phyloP scores from a whole-genome alignment of 1,140 invertebrate genomes.

The Aleiodes sp. region DNA sequence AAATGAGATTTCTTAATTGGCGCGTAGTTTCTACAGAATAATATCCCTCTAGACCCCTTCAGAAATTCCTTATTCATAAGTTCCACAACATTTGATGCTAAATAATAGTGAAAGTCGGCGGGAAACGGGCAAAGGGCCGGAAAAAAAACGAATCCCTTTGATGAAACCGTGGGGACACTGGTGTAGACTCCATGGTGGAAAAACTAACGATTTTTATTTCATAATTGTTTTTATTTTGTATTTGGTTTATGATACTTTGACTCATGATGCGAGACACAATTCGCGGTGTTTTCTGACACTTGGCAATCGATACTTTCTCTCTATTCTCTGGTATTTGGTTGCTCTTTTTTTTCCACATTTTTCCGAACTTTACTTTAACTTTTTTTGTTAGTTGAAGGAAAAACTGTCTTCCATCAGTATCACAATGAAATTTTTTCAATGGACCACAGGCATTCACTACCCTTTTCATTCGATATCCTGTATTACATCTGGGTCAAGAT shows the following conservation, averaged over 20 bases:
- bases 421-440: background rate
- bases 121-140: too few relatives aligned
- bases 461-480: background rate
- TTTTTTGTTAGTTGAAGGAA: background rate
- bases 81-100: too few relatives aligned
- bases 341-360: background rate
- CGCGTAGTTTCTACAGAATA: too few relatives aligned
- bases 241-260: background rate
- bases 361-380: background rate
- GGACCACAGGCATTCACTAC: background rate
- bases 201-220: background rate
- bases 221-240: background rate
- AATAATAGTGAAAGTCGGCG: too few relatives aligned
- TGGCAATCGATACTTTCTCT: background rate
- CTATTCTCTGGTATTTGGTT: background rate
- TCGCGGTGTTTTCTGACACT: background rate
- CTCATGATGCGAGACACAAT: background rate
- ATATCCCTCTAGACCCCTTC: too few relatives aligned
- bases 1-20: too few relatives aligned
- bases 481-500: background rate
- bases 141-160: too few relatives aligned
- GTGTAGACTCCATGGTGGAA: background rate
- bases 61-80: too few relatives aligned
- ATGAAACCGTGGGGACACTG: too few relatives aligned
- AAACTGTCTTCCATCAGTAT: background rate